Conservation (phyloP, 2,797 vertebrate species). For the Falco rusticolus region DNA sequence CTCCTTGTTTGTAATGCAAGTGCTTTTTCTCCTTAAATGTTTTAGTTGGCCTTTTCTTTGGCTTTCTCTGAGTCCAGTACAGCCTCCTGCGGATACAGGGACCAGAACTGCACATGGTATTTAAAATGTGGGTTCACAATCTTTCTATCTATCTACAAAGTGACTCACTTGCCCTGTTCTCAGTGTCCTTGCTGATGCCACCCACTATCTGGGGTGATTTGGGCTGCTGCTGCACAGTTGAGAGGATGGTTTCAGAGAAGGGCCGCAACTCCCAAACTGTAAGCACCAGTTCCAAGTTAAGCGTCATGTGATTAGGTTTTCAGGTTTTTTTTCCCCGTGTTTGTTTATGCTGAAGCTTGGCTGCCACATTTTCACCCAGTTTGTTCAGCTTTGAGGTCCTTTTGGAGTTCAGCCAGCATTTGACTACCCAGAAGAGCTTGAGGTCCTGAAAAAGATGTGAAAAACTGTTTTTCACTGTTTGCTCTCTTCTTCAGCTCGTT, state of each 20-base stretch:
- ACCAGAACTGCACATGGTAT: not conserved
- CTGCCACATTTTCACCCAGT: not conserved
- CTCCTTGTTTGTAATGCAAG: not conserved
- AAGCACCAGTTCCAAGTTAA: not conserved
- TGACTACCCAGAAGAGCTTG: not conserved
- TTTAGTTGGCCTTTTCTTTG: not conserved
- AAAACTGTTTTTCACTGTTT: not conserved
- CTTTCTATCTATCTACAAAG: not conserved
- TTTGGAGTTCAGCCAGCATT: not conserved
- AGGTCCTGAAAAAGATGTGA: not conserved
- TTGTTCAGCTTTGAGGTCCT: conserved; percentile 19
- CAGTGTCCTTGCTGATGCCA: not conserved
- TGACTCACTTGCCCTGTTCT: not conserved
- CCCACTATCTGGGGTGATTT: not conserved
- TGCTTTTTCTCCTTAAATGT: not conserved
- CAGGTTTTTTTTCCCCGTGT: not conserved
- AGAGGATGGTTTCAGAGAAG: not conserved
- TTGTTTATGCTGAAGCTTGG: not conserved
- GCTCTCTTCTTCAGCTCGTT: not conserved
- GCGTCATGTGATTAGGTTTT: not conserved
- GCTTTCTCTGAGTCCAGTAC: not conserved
- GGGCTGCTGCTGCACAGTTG: not conserved
- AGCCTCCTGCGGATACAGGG: not conserved
- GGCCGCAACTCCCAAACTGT: not conserved
- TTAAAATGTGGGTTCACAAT: not conserved